Conservation (phyloP, 2,888 invertebrate species). For the Lampropteryx suffumata region DNA sequence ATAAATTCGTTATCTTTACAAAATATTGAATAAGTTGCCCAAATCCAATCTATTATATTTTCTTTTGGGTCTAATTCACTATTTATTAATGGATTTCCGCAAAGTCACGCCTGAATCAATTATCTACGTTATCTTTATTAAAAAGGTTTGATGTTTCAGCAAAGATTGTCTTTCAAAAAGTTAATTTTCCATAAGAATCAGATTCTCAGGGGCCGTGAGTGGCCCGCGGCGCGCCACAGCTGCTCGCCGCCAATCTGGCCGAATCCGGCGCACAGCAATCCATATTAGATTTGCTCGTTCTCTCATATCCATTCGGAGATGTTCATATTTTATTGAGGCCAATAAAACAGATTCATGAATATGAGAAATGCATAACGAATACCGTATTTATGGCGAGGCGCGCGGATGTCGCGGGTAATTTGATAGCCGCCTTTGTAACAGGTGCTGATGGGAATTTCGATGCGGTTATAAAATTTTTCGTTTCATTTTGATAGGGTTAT, state of each 20-base stretch:
- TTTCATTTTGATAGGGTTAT: conserved; percentile 65
- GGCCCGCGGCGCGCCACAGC: conserved; percentile 37
- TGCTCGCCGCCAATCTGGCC: conserved; percentile 63
- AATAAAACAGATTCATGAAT: conserved; percentile 84
- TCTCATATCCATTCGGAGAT: conserved; percentile 83
- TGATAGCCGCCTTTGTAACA: conserved; percentile 82
- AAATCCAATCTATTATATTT: too few relatives aligned
- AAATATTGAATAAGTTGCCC: too few relatives aligned
- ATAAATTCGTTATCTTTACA: too few relatives aligned
- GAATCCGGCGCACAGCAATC: conserved; percentile 79
- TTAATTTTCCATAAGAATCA: conserved; percentile 32
- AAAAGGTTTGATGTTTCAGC: neutral
- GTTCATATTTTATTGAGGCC: conserved; percentile 84
- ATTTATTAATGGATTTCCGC: too few relatives aligned
- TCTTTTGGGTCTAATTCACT: too few relatives aligned
- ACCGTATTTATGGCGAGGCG: conserved; percentile 81
- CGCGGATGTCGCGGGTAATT: conserved; percentile 79
- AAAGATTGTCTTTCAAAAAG: conserved; percentile 11
- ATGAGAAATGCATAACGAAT: conserved; percentile 84
- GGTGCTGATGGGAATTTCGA: conserved; percentile 80
- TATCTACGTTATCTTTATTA: neutral
- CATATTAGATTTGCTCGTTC: conserved; percentile 82
- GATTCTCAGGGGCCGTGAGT: conserved; percentile 17
- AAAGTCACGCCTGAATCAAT: too few relatives aligned
- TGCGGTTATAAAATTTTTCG: conserved; percentile 71